Percentiles rank a stretch among this genome's conserved stretches.
These are phyloP conservation scores for Cherax destructor DNA, from an alignment of 1,140 invertebrate species.

Conservation along the genomic window DNA sequence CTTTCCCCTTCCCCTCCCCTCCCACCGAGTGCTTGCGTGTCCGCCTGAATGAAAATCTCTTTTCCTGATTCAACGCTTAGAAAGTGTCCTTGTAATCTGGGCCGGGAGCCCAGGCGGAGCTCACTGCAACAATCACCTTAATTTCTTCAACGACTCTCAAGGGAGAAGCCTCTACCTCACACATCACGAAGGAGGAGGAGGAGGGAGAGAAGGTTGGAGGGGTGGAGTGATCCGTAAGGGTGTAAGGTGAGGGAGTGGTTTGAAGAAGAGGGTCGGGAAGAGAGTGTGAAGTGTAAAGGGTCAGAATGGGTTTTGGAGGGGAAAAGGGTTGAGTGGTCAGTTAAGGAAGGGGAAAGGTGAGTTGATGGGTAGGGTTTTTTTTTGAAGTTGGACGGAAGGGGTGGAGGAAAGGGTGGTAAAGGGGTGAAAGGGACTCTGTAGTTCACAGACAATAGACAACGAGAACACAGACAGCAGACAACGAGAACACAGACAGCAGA, in stretches of 20 bases:
- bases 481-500: no score
- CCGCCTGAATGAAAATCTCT: slow-evolving; percentile 41
- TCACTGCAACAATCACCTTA: slow-evolving; percentile 61
- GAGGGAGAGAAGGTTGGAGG: not conserved
- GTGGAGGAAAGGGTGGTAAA: not conserved
- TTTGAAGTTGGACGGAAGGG: no score
- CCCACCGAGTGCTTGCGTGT: slow-evolving; percentile 42
- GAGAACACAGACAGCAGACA: no score
- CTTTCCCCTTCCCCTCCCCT: not conserved
- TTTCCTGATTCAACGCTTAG: slow-evolving; percentile 61
- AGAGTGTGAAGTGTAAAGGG: not conserved
- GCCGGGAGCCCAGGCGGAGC: not conserved
- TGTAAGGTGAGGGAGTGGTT: not conserved
- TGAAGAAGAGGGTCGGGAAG: not conserved
- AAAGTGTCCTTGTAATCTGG: slow-evolving; percentile 63
- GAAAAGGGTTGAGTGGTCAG: not conserved
- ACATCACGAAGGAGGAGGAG: slow-evolving; percentile 22
- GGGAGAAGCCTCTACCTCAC: slow-evolving; percentile 28
- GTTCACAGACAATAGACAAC: no score
- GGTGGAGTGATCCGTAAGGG: not conserved
- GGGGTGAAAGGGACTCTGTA: no score
- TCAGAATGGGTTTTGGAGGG: not conserved
- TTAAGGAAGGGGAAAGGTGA: not conserved
- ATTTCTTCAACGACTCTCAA: slow-evolving; percentile 53
- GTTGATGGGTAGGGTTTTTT: not conserved